Percentiles rank a stretch among this genome's conserved stretches.
Evolutionary conservation across 1,140 invertebrate species (phyloP).

Genomic region (Bilobella aurantiaca): DNA sequence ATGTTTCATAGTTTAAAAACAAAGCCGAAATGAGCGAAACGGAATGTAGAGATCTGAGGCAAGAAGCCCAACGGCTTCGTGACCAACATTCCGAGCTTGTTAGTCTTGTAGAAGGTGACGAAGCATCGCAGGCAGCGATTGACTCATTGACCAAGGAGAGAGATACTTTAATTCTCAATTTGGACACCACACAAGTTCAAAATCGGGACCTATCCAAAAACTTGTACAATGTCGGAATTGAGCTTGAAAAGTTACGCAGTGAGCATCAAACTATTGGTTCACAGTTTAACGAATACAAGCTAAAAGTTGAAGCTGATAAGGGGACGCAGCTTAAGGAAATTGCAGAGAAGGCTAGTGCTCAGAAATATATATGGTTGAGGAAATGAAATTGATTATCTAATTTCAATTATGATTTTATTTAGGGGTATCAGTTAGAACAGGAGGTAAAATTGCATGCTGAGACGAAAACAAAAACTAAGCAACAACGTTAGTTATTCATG

Average conservation of each 20-base stretch:
- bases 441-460: no score
- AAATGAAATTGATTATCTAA: no score
- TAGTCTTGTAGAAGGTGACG: conserved; percentile 21
- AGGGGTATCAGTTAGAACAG: no score
- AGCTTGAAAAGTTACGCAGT: not conserved
- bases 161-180: not conserved
- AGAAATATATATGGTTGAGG: no score
- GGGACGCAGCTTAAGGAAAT: not conserved
- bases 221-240: not conserved
- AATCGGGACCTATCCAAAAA: not conserved
- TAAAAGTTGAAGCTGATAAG: not conserved
- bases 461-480: no score
- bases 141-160: conserved; percentile 16
- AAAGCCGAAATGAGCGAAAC: conserved; percentile 4
- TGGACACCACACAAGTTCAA: not conserved
- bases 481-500: no score
- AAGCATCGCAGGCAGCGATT: conserved; percentile 20
- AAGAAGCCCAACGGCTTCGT: conserved; percentile 15
- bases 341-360: not conserved
- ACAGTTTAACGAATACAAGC: not conserved
- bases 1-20: not conserved
- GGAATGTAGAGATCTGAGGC: conserved; percentile 7
- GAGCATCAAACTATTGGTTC: not conserved
- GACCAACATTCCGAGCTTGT: conserved; percentile 16
- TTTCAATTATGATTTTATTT: no score